These are phyloP conservation scores for Andricus grossulariae DNA, from an alignment of 1,140 invertebrate genomes.

Conservation along the genomic window DNA sequence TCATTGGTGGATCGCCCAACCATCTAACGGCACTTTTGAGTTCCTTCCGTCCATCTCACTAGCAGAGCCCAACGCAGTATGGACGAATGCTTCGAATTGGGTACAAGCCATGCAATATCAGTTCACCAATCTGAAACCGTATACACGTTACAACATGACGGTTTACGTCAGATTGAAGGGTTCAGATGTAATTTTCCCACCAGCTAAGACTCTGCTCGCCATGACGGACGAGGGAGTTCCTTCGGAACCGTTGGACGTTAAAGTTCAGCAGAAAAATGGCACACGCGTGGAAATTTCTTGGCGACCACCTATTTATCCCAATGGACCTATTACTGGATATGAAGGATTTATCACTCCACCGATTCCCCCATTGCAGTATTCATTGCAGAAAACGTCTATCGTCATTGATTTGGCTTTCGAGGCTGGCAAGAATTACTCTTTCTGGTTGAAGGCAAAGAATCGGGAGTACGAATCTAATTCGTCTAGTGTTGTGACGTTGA, in stretches of 20 bases:
- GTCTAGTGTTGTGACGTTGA: slow-evolving; percentile 77
- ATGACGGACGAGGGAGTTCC: slow-evolving; percentile 83
- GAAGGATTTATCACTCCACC: slow-evolving; percentile 80
- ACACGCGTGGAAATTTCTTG: slow-evolving; percentile 81
- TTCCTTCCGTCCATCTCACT: slow-evolving; percentile 79
- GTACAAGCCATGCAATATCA: slow-evolving; percentile 75
- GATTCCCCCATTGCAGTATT: slow-evolving; percentile 70
- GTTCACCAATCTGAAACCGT: slow-evolving; percentile 82
- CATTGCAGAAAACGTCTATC: slow-evolving; percentile 70
- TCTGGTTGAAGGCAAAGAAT: slow-evolving; percentile 87
- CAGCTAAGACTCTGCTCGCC: slow-evolving; percentile 78
- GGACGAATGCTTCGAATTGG: slow-evolving; percentile 79
- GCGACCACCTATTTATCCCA: slow-evolving; percentile 79
- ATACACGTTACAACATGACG: slow-evolving; percentile 85
- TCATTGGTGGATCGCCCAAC: slow-evolving; percentile 77
- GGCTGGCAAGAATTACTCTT: slow-evolving; percentile 81
- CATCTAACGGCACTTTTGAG: slow-evolving; percentile 73
- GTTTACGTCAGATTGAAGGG: slow-evolving; percentile 82
- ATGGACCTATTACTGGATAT: slow-evolving; percentile 81
- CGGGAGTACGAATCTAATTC: slow-evolving; percentile 76
- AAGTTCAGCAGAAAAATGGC: slow-evolving; percentile 79
- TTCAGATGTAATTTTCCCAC: slow-evolving; percentile 74
- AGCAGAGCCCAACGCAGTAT: slow-evolving; percentile 62
- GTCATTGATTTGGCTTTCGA: slow-evolving; percentile 78
- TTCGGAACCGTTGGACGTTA: slow-evolving; percentile 80